Conservation (phyloP, 2,113 vertebrate species). For the Zosterops pallidus region DNA sequence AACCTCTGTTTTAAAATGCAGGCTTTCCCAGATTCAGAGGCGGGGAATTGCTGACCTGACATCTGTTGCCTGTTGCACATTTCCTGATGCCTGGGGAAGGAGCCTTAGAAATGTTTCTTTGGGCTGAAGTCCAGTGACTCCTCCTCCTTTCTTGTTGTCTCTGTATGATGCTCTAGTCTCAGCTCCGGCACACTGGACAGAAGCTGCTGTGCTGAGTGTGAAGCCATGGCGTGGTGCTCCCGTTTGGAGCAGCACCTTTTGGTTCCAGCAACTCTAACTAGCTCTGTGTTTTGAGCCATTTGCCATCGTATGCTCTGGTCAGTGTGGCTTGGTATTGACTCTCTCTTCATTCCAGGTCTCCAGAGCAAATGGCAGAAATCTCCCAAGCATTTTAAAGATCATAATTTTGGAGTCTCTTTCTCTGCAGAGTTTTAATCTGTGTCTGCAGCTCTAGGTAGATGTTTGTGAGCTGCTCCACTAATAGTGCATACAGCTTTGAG, state of each 20-base stretch:
- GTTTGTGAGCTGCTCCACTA: background rate
- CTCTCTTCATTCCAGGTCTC: background rate
- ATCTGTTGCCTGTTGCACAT: background rate
- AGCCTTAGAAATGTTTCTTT: background rate
- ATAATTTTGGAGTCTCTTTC: background rate
- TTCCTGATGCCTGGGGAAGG: background rate
- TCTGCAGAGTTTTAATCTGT: background rate
- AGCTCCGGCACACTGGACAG: background rate
- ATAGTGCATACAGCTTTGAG: background rate
- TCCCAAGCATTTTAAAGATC: background rate
- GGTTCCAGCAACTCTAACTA: slow-evolving; percentile 4
- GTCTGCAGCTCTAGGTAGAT: background rate
- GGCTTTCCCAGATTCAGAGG: background rate
- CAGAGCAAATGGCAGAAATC: background rate
- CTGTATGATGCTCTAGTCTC: background rate
- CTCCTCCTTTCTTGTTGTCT: background rate
- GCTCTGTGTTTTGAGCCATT: slow-evolving; percentile 8
- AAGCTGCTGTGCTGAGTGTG: slow-evolving; percentile 13
- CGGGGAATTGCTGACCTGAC: background rate
- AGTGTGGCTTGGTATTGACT: background rate
- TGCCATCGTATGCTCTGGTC: background rate
- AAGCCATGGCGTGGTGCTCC: background rate
- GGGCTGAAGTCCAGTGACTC: background rate
- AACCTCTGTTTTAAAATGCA: background rate
- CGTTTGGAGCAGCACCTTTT: slow-evolving; percentile 16